Percentiles rank a stretch among this genome's conserved stretches.
Evolutionary conservation across 2,113 vertebrate species (phyloP).

Genomic region (Hypomesus transpacificus): DNA sequence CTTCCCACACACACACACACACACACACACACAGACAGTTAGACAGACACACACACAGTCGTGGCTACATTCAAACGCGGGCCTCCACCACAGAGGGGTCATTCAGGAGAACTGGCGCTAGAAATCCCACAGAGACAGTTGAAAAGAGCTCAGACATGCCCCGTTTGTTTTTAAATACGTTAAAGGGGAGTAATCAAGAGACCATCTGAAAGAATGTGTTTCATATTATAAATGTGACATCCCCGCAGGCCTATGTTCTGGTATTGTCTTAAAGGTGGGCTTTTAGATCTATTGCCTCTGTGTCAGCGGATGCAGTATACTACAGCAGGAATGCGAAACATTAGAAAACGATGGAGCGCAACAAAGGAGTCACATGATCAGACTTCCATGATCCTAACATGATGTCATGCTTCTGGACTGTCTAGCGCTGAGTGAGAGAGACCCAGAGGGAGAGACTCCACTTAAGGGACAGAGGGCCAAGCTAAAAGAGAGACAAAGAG

Average conservation of each 20-base stretch:
- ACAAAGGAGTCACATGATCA: constrained; percentile 23
- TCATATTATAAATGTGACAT: too few species aligned
- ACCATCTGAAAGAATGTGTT: too few species aligned
- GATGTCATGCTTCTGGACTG: constrained; percentile 44
- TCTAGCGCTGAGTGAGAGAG: constrained; percentile 35
- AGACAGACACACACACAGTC: constrained; percentile 41
- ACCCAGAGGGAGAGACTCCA: constrained; percentile 23
- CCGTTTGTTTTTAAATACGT: too few species aligned
- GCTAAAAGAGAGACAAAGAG: not conserved
- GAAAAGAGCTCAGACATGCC: not conserved
- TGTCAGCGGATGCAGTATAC: not conserved
- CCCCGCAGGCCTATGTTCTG: too few species aligned
- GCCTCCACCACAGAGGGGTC: constrained; percentile 37
- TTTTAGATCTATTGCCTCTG: not conserved
- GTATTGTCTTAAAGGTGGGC: too few species aligned
- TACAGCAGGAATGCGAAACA: constrained; percentile 10
- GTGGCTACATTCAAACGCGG: constrained; percentile 5
- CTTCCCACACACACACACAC: constrained; percentile 14
- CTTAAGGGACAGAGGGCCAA: constrained; percentile 36
- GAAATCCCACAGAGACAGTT: constrained; percentile 8
- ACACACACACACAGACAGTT: constrained; percentile 17
- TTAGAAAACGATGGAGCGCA: constrained; percentile 17
- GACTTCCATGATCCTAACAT: constrained; percentile 35
- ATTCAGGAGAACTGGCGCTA: constrained; percentile 29
- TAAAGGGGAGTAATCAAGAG: too few species aligned